Evolutionary conservation across 2,113 vertebrate species (phyloP).

Genomic region (Neogobius melanostomus): DNA sequence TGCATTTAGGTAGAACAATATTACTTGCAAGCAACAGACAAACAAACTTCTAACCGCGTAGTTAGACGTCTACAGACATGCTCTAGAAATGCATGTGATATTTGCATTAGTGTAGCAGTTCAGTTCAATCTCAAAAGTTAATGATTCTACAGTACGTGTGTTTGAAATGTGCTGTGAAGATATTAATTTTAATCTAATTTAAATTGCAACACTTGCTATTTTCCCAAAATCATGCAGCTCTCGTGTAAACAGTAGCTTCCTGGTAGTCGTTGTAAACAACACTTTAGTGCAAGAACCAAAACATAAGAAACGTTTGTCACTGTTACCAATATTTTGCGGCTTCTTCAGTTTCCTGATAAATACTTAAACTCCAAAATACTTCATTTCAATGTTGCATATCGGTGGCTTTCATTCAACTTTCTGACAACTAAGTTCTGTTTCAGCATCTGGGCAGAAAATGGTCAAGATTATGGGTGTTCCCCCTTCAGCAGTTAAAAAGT

Average conservation of each 20-base stretch:
- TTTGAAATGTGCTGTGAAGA: too few species aligned
- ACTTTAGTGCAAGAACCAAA: slow-evolving; percentile 17
- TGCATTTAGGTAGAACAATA: too few species aligned
- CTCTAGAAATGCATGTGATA: too few species aligned
- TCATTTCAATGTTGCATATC: slow-evolving; percentile 10
- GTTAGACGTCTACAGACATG: too few species aligned
- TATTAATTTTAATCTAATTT: too few species aligned
- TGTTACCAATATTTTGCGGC: slow-evolving; percentile 23
- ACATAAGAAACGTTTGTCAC: slow-evolving; percentile 48
- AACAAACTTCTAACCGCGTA: too few species aligned
- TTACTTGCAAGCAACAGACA: too few species aligned
- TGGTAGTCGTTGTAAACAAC: slow-evolving; percentile 46
- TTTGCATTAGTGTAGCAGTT: too few species aligned
- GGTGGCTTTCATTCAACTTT: slow-evolving; percentile 7
- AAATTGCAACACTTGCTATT: neutral
- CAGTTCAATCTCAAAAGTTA: too few species aligned
- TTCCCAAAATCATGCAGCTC: too few species aligned
- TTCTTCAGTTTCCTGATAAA: slow-evolving; percentile 46
- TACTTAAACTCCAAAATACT: slow-evolving; percentile 18
- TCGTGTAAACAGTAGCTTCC: slow-evolving; percentile 21
- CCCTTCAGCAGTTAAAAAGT: slow-evolving; percentile 27
- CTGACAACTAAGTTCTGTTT: slow-evolving; percentile 30
- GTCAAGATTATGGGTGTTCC: slow-evolving; percentile 54
- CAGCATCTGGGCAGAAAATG: slow-evolving; percentile 33
- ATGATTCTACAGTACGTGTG: too few species aligned